These are phyloP conservation scores for Otocyon megalotis DNA, from an alignment of 2,113 vertebrate species.

Conservation along the genomic window DNA sequence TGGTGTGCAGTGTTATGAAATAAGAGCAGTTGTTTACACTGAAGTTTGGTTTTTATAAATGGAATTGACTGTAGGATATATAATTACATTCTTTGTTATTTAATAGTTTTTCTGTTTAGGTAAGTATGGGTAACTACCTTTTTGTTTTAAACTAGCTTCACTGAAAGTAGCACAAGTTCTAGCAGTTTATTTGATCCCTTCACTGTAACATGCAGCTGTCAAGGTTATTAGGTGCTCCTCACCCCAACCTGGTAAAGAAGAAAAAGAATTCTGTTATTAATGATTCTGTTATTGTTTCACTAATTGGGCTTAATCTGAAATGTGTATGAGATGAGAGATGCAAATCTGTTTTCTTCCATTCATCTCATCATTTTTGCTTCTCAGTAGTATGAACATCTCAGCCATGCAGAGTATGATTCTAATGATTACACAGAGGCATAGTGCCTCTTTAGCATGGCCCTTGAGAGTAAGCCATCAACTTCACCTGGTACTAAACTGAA, in stretches of 20 bases:
- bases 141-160: neutral
- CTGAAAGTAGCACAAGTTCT: neutral
- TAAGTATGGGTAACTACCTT: neutral
- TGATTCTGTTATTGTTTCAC: neutral
- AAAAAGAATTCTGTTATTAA: neutral
- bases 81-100: neutral
- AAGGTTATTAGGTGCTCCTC: neutral
- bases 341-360: neutral
- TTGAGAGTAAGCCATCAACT: neutral
- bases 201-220: neutral
- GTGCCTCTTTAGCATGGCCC: neutral
- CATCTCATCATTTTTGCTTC: neutral
- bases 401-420: neutral
- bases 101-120: neutral
- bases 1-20: neutral
- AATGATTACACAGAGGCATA: neutral
- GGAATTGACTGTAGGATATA: neutral
- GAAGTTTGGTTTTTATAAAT: neutral
- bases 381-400: neutral
- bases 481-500: neutral
- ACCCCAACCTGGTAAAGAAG: neutral
- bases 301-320: conserved; percentile 3
- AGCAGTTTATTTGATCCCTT: conserved; percentile 37
- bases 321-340: neutral
- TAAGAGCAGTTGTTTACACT: neutral